Conservation (phyloP, 1,140 invertebrate genomes). For the Tribolium madens region DNA sequence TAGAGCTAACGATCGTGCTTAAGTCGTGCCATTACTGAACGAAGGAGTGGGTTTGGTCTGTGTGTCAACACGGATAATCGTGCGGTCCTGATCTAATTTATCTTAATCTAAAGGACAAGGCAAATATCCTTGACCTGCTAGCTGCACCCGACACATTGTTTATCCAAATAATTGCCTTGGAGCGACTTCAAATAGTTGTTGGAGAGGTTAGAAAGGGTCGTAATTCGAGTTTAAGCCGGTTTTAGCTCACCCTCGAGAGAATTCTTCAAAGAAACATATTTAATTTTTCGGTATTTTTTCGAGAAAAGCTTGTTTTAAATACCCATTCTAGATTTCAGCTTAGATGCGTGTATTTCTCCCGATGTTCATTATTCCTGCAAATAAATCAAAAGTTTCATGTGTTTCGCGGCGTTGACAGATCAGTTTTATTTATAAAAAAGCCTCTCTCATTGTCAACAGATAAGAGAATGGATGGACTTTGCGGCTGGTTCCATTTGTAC, state of each 20-base stretch:
- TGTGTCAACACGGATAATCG: constrained; percentile 35
- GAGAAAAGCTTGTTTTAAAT: no score
- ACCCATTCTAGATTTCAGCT: no score
- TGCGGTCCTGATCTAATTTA: constrained; percentile 38
- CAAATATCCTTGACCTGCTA: constrained; percentile 35
- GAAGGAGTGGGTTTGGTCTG: constrained; percentile 32
- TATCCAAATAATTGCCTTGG: constrained; percentile 21
- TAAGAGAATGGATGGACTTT: constrained; percentile 35
- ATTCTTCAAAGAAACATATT: no score
- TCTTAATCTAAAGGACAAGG: constrained; percentile 38
- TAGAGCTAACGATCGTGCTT: constrained; percentile 26
- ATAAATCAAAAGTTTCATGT: constrained; percentile 39
- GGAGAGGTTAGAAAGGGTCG: background rate
- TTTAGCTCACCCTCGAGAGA: background rate
- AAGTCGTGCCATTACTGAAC: constrained; percentile 21
- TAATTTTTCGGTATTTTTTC: no score
- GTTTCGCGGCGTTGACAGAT: constrained; percentile 16
- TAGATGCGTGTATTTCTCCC: no score
- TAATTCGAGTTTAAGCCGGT: background rate
- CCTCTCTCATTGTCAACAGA: constrained; percentile 23
- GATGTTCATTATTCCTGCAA: background rate
- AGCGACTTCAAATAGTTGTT: constrained; percentile 1
- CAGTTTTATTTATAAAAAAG: constrained; percentile 37
- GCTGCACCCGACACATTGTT: constrained; percentile 30
- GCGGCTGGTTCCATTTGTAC: constrained; percentile 21